Evolutionary conservation across 2,113 vertebrate genomes (phyloP).

Genomic region (Catagonus wagneri): DNA sequence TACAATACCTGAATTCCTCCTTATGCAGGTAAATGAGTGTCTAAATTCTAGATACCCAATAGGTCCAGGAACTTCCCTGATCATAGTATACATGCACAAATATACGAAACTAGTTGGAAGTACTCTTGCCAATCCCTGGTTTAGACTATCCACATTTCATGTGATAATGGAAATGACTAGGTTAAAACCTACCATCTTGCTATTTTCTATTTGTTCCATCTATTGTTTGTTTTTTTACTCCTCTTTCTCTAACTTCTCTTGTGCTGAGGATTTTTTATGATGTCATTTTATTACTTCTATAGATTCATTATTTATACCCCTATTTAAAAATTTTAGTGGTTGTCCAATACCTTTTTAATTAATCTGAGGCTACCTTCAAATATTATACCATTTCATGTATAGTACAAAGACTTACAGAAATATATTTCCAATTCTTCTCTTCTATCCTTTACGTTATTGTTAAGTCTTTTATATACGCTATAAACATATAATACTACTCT

Average conservation of each 20-base stretch:
- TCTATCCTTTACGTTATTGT: background rate
- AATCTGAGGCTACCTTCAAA: conserved; percentile 17
- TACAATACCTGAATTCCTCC: background rate
- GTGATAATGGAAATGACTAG: background rate
- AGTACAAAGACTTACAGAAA: background rate
- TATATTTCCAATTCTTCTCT: background rate
- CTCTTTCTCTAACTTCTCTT: background rate
- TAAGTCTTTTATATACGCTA: background rate
- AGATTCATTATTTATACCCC: background rate
- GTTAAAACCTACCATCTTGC: conserved; percentile 2
- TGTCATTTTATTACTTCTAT: background rate
- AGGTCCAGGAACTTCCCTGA: background rate
- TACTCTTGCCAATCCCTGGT: background rate
- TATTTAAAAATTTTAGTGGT: conserved; percentile 1
- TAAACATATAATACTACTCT: conserved; percentile 21
- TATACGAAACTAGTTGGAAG: background rate
- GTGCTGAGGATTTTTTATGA: background rate
- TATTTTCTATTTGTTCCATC: conserved; percentile 8
- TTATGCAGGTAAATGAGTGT: background rate
- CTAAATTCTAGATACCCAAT: background rate
- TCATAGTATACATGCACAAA: background rate
- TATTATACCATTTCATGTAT: background rate
- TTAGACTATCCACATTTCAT: background rate
- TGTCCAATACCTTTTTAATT: background rate
- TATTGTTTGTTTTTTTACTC: background rate